These are phyloP conservation scores for Oryzias dopingdopingensis DNA, from an alignment of 2,797 vertebrate species.

Conservation along the genomic window DNA sequence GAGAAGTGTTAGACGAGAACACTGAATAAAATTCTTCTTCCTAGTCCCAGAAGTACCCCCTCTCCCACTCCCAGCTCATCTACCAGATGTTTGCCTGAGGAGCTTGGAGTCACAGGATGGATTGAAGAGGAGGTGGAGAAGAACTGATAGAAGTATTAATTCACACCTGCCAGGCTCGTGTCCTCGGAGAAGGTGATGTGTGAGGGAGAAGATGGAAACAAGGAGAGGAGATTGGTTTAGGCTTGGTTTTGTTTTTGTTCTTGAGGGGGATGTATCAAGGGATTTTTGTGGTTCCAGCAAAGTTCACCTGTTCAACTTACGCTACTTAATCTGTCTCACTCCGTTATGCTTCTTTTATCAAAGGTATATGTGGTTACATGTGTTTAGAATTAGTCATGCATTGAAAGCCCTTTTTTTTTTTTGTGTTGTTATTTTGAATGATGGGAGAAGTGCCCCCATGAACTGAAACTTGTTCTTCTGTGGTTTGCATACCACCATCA, in stretches of 20 bases:
- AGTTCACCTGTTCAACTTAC: too few relatives aligned
- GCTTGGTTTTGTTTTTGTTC: conserved; percentile 22
- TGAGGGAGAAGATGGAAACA: conserved; percentile 16
- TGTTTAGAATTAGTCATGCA: too few relatives aligned
- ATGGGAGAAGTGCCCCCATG: too few relatives aligned
- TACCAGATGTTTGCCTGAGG: conserved; percentile 45
- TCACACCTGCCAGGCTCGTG: conserved; percentile 47
- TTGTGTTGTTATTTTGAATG: too few relatives aligned
- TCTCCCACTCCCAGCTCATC: not conserved
- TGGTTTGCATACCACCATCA: too few relatives aligned
- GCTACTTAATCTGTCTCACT: too few relatives aligned
- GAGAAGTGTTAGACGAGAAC: conserved; percentile 2
- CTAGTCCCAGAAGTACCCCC: not conserved
- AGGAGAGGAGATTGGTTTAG: conserved; percentile 20
- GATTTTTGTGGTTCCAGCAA: too few relatives aligned
- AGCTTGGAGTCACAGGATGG: conserved; percentile 24
- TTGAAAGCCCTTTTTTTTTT: too few relatives aligned
- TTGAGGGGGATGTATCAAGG: too few relatives aligned
- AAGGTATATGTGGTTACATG: too few relatives aligned
- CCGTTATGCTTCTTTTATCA: too few relatives aligned
- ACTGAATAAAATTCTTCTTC: conserved; percentile 1
- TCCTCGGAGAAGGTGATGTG: conserved; percentile 22
- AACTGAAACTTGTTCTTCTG: too few relatives aligned
- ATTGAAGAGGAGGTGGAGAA: not conserved
- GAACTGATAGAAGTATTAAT: conserved; percentile 36